phyloP scores from a whole-genome alignment of 2,888 invertebrate species.

The Ormyrus nitidulus region DNA sequence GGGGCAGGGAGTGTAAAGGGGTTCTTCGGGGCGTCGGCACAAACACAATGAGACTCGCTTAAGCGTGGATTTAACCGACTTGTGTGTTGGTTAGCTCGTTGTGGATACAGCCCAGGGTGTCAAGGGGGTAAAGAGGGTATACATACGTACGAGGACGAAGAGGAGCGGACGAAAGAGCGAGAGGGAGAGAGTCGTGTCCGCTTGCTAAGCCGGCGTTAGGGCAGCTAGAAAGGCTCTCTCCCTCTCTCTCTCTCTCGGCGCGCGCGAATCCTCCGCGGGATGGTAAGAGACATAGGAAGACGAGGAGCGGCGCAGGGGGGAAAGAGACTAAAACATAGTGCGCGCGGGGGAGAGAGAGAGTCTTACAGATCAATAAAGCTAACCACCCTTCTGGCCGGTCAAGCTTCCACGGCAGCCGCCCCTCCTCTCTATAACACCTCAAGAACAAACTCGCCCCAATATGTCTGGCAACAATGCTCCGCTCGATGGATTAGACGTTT shows the following conservation, averaged over 20 bases:
- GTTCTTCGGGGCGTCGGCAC: constrained; percentile 50
- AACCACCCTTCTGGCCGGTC: constrained; percentile 71
- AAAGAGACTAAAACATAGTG: constrained; percentile 58
- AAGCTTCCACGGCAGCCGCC: constrained; percentile 58
- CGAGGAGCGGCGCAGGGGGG: not conserved
- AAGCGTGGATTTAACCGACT: constrained; percentile 68
- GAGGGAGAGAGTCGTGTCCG: constrained; percentile 58
- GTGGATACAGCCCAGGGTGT: constrained; percentile 65
- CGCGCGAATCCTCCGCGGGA: constrained; percentile 60
- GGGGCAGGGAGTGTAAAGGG: not conserved
- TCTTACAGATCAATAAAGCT: constrained; percentile 76
- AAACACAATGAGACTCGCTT: constrained; percentile 67
- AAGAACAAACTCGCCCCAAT: constrained; percentile 73
- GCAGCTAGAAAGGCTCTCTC: constrained; percentile 20
- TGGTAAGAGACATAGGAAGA: constrained; percentile 43
- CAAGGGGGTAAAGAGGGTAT: constrained; percentile 44
- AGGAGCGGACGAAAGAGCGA: constrained; percentile 33
- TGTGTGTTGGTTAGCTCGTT: constrained; percentile 68
- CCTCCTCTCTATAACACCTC: constrained; percentile 65
- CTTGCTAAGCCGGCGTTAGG: constrained; percentile 48
- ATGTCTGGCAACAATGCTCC: constrained; percentile 73
- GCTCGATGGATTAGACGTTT: constrained; percentile 71
- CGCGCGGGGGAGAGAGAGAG: constrained; percentile 64
- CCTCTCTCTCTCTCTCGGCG: not conserved
- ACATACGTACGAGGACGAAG: not conserved